Percentiles rank a stretch among this genome's conserved stretches.
These are phyloP conservation scores for Euwallacea similis DNA, from an alignment of 1,140 invertebrate genomes.

Conservation along the genomic window DNA sequence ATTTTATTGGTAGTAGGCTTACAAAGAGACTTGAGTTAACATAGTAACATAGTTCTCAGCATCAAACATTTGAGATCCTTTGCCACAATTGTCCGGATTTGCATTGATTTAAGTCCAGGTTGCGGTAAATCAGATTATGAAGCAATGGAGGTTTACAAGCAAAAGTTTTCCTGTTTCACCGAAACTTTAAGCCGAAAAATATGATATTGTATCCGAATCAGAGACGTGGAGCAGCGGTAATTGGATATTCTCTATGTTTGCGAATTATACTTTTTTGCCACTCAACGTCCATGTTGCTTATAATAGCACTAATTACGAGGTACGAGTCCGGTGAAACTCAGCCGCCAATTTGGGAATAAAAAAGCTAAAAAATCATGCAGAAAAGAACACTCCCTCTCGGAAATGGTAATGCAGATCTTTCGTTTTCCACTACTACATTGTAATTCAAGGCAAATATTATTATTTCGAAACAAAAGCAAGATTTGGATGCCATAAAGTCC, in stretches of 20 bases:
- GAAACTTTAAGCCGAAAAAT: background rate
- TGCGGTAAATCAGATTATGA: no score
- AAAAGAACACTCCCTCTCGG: background rate
- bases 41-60: background rate
- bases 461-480: no score
- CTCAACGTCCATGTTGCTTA: background rate
- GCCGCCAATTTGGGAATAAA: background rate
- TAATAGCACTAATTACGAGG: slow-evolving; percentile 3
- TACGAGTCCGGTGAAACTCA: background rate
- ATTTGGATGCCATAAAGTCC: background rate
- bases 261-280: slow-evolving; percentile 1
- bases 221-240: slow-evolving; percentile 1
- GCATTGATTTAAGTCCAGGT: slow-evolving; percentile 1
- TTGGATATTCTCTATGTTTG: slow-evolving; percentile 8
- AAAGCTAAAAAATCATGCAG: background rate
- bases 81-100: background rate
- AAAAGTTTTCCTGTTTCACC: no score
- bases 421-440: no score
- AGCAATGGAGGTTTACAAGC: no score
- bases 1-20: background rate
- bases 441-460: no score
- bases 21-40: no score
- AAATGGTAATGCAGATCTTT: no score
- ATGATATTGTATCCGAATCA: background rate
- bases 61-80: slow-evolving; percentile 3